Base-by-base conservation (phyloP, 2,113 vertebrate genomes). In the Eulemur rufifrons region DNA sequence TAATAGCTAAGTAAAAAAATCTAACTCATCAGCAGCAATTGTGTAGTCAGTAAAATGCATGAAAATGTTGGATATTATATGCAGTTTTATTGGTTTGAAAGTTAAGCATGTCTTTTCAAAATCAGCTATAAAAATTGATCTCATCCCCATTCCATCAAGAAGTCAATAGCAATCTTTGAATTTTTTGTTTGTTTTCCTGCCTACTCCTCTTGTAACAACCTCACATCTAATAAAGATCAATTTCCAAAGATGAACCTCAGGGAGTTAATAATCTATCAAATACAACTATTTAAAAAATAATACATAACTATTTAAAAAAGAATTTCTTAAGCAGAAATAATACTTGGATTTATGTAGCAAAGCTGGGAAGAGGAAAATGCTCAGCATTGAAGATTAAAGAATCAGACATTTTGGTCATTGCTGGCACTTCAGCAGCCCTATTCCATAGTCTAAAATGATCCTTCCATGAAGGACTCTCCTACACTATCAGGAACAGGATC, bases 61-160 rank as follows among this genome's bases (percentile, higher is more conserved):
- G 47, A 83, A 86, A 94, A 81, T 76, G 63, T 94, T 87, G 64
- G 92, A 47, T 74, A 93, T 74, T 82, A n/a, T 42, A 64, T 76
- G 32, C 52, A 52, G 63, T 93, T 89, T 94, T 95, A 94, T 92
- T 94, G 94, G 77, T 85, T 95, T 94, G 50, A 92, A 97, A 97
- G 56, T 92, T 96, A 92, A 95, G 89, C 32, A 80, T 34, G 85
- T 86, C 92, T 97, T 96, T 93, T 95, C 90, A 88, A 97, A 97
- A 95, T 95, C 80, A 94, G 95, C 94, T 84, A 95, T 96, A 98
- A 98, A 98, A 94, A 98, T 96, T 90, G 95, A 98, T 96, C 88
- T 90, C 42, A 54, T 8, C 68, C n/a, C 56, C 74, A 90, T 94
- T 81, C 95, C 81, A 80, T 97, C 92, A 97, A 96, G 56, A 97